phyloP scores from a whole-genome alignment of 1,140 invertebrate species.

The Notospermus geniculatus region DNA sequence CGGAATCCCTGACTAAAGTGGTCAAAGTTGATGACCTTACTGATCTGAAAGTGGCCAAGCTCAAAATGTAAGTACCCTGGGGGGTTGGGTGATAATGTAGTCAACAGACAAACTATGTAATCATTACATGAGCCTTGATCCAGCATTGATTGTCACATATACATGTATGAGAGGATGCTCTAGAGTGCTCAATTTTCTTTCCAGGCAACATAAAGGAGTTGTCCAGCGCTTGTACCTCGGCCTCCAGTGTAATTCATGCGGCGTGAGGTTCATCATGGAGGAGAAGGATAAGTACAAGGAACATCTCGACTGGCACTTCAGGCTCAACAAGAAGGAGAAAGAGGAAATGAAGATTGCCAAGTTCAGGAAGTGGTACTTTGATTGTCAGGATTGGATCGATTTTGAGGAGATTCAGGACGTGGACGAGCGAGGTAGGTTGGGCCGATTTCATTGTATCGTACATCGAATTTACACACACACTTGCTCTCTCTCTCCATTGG shows the following conservation, averaged over 20 bases:
- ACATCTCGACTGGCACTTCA: slow-evolving; percentile 96
- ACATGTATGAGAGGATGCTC: too few species aligned
- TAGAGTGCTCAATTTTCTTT: slow-evolving; percentile 16
- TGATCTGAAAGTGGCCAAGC: slow-evolving; percentile 44
- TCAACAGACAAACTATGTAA: too few species aligned
- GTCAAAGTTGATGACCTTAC: slow-evolving; percentile 54
- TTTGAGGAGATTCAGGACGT: slow-evolving; percentile 92
- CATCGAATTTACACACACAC: neutral
- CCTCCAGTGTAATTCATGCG: slow-evolving; percentile 93
- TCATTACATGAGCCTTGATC: too few species aligned
- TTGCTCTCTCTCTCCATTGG: slow-evolving; percentile 9
- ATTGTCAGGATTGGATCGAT: slow-evolving; percentile 83
- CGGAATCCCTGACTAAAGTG: slow-evolving; percentile 7
- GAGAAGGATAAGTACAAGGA: slow-evolving; percentile 81
- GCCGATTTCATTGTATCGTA: neutral
- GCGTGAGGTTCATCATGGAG: slow-evolving; percentile 82
- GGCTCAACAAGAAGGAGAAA: slow-evolving; percentile 84
- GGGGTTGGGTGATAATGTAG: too few species aligned
- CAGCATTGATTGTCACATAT: too few species aligned
- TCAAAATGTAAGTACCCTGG: slow-evolving; percentile 77
- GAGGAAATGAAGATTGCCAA: slow-evolving; percentile 79
- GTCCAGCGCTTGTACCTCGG: slow-evolving; percentile 74
- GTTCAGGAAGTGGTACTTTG: slow-evolving; percentile 85
- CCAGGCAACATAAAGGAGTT: slow-evolving; percentile 65
- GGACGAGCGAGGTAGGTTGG: slow-evolving; percentile 75